phyloP scores from a whole-genome alignment of 2,797 vertebrate species.

The Cirrhinus mrigala region DNA sequence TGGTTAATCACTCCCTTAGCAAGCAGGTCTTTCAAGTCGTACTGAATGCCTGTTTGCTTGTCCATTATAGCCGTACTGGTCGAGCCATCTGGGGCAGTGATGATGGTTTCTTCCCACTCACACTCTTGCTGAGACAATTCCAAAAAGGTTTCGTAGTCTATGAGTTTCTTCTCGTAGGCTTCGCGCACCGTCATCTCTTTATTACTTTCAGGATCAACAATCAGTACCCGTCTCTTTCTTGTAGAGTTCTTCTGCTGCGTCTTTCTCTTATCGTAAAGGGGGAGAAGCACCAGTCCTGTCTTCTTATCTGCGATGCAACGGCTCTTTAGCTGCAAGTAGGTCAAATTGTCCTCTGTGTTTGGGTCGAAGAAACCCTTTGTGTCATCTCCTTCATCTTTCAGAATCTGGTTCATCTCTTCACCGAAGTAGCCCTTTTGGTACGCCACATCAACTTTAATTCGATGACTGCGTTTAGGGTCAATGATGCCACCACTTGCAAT shows the following conservation, averaged over 20 bases:
- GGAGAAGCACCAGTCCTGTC: slow-evolving; percentile 89
- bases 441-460: slow-evolving; percentile 87
- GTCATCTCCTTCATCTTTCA: slow-evolving; percentile 85
- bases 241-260: slow-evolving; percentile 82
- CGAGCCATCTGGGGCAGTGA: slow-evolving; percentile 89
- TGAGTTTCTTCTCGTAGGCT: slow-evolving; percentile 90
- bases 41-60: slow-evolving; percentile 87
- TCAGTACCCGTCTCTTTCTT: slow-evolving; percentile 92
- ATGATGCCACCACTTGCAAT: slow-evolving; percentile 98
- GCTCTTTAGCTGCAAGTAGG: slow-evolving; percentile 90
- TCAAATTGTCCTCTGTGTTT: slow-evolving; percentile 94
- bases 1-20: slow-evolving; percentile 83
- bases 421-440: slow-evolving; percentile 91
- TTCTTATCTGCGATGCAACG: slow-evolving; percentile 88
- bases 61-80: slow-evolving; percentile 85
- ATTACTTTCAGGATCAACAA: slow-evolving; percentile 93
- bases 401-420: slow-evolving; percentile 88
- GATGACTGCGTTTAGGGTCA: slow-evolving; percentile 91
- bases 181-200: slow-evolving; percentile 95
- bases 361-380: slow-evolving; percentile 95
- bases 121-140: slow-evolving; percentile 93
- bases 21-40: slow-evolving; percentile 89
- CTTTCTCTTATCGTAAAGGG: slow-evolving; percentile 87
- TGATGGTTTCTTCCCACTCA: slow-evolving; percentile 97
- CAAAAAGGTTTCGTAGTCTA: slow-evolving; percentile 88